Evolutionary conservation across 1,140 invertebrate species (phyloP), one percentile per base, ranked within the genome.

Genomic region (Rhagoletis zephyria): DNA sequence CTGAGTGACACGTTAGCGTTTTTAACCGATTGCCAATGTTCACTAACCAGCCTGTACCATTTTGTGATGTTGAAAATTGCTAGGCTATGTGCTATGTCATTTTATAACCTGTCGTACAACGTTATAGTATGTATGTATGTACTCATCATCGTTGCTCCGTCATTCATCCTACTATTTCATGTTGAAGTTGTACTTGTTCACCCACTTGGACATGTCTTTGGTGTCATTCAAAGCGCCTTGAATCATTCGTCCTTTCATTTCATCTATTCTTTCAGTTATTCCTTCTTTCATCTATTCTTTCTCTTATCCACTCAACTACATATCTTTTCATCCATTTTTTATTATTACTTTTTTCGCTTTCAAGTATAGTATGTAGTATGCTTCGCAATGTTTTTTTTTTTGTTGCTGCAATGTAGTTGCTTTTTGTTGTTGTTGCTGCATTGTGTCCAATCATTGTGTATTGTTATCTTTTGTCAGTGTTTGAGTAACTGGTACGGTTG

Each of bases 401-500:
- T 30, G 65, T 63, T 63, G 65, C 14, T 70, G 67, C 16, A 42
- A 5, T 74, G 4, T 48, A 16, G 67, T 16, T 74, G 42, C 45
- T 45, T 30, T 65, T 65, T 30, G 4, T 65, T 14, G 2, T 4
- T 16, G 0, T 16, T 45, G 30, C 42, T 45, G 40, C 45, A 14
- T 74, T 74, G 4, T 74, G 67, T 74, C 40, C 67, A 45, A 42
- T 74, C 3, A 74, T 74, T 74, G 67, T 74, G 67, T 74, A 45
- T 74, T 74, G 67, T 74, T 74, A 74, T 40, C 67, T 48, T 30
- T 45, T 74, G 9, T 74, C 67, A 48, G 45, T 74, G 67, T 74
- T 74, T 16, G 67, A 14, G 40, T 74, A 74, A 74, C 67, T 74
- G 45, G 16, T 14, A 4, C 42, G 42, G 67, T 74, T 14, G 45